phyloP scores from a whole-genome alignment of 2,797 vertebrate genomes.

The Decapterus maruadsi region DNA sequence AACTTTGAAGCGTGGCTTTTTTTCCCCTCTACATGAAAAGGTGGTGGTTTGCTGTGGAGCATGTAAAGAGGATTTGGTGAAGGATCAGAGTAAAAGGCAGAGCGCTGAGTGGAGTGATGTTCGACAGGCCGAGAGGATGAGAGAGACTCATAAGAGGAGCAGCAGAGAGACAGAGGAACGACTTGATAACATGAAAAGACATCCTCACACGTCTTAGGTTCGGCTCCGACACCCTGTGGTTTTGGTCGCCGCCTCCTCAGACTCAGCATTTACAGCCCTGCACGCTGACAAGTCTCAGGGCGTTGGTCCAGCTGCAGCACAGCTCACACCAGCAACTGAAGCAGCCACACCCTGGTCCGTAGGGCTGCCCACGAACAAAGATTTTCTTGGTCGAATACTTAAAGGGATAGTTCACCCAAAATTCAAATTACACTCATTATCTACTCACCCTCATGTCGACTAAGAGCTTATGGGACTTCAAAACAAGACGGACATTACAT shows the following conservation, averaged over 20 bases:
- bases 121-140: not conserved
- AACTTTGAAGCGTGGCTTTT: slow-evolving; percentile 4
- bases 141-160: not conserved
- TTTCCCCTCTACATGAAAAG: not conserved
- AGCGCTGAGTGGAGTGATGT: slow-evolving; percentile 5
- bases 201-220: not conserved
- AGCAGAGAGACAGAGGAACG: not conserved
- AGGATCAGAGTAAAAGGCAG: slow-evolving; percentile 21
- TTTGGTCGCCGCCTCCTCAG: not conserved
- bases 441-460: too few species aligned
- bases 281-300: too few species aligned
- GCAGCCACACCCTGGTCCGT: too few species aligned
- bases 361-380: too few species aligned
- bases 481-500: too few species aligned
- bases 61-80: slow-evolving; percentile 31
- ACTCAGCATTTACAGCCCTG: too few species aligned
- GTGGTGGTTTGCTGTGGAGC: not conserved
- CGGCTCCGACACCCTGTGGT: not conserved
- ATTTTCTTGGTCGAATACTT: too few species aligned
- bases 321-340: too few species aligned
- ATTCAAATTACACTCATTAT: too few species aligned
- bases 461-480: too few species aligned
- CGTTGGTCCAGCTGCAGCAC: too few species aligned
- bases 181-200: not conserved
- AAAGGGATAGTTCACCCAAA: too few species aligned